Conservation (phyloP, 1,140 invertebrate species). For the Drosophila serrata region DNA sequence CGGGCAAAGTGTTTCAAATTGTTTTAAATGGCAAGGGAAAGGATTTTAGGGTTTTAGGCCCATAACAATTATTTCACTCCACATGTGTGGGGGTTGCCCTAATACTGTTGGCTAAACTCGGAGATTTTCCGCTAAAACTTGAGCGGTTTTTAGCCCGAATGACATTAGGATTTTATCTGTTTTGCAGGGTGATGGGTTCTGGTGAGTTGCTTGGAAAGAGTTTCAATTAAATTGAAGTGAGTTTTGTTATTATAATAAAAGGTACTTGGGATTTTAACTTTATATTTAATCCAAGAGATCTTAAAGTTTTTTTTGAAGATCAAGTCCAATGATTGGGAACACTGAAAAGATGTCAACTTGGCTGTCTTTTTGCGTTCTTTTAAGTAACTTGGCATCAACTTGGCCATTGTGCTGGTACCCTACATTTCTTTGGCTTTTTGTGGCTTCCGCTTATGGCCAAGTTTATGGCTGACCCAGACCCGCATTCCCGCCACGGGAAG, state of each 20-base stretch:
- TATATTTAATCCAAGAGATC: not conserved
- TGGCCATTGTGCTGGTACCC: slow-evolving; percentile 18
- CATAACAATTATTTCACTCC: slow-evolving; percentile 78
- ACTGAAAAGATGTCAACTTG: slow-evolving; percentile 3
- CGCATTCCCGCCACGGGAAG: slow-evolving; percentile 12
- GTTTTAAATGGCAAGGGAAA: slow-evolving; percentile 70
- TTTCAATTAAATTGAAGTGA: slow-evolving; percentile 10
- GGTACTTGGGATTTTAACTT: not conserved
- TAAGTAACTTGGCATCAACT: not conserved
- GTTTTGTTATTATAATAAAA: not conserved
- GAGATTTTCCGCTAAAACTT: slow-evolving; percentile 30
- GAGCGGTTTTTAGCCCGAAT: slow-evolving; percentile 35
- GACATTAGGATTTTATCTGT: slow-evolving; percentile 10
- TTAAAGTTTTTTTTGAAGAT: not conserved
- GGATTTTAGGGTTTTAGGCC: slow-evolving; percentile 54
- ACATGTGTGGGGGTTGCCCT: slow-evolving; percentile 42
- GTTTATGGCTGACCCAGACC: slow-evolving; percentile 60
- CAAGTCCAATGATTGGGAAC: not conserved
- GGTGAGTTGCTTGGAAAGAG: not conserved
- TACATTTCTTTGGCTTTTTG: slow-evolving; percentile 32
- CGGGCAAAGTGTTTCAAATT: slow-evolving; percentile 75
- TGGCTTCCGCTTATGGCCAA: slow-evolving; percentile 53
- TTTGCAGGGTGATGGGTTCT: not conserved
- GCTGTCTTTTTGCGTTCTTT: not conserved
- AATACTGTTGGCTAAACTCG: slow-evolving; percentile 5